phyloP scores from a whole-genome alignment of 2,888 invertebrate species.

The Pollenia amentaria region DNA sequence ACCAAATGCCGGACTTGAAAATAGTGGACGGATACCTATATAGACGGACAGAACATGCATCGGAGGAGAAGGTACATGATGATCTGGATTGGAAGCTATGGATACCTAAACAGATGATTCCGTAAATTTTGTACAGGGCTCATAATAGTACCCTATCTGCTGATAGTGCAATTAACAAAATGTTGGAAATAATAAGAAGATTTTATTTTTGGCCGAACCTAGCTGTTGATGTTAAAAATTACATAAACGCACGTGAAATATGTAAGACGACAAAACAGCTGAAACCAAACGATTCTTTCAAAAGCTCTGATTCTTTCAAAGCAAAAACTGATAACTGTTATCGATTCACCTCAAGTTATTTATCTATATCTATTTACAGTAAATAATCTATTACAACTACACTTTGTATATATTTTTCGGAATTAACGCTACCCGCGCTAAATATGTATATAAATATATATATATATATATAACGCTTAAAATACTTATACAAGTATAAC shows the following conservation, averaged over 20 bases:
- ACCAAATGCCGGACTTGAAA: conserved; percentile 42
- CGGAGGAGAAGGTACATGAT: conserved; percentile 29
- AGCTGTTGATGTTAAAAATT: conserved; percentile 24
- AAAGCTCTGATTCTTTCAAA: too few relatives aligned
- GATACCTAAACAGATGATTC: conserved; percentile 34
- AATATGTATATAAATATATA: too few relatives aligned
- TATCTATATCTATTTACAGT: too few relatives aligned
- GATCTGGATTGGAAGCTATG: conserved; percentile 52
- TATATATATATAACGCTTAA: too few relatives aligned
- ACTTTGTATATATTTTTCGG: too few relatives aligned
- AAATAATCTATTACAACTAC: too few relatives aligned
- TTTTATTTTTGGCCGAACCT: conserved; percentile 51
- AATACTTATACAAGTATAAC: too few relatives aligned
- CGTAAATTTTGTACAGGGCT: neutral
- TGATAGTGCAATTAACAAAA: conserved; percentile 54
- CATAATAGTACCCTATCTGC: conserved; percentile 24
- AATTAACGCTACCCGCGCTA: too few relatives aligned
- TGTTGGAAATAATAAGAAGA: conserved; percentile 37
- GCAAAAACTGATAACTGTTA: too few relatives aligned
- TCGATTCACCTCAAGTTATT: too few relatives aligned
- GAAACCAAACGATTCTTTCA: conserved; percentile 49
- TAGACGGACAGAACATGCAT: conserved; percentile 16
- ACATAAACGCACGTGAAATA: conserved; percentile 7
- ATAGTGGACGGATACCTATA: conserved; percentile 45
- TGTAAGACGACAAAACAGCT: conserved; percentile 36